Evolutionary conservation across 2,797 vertebrate species (phyloP).

Genomic region (Sebastes dallii): DNA sequence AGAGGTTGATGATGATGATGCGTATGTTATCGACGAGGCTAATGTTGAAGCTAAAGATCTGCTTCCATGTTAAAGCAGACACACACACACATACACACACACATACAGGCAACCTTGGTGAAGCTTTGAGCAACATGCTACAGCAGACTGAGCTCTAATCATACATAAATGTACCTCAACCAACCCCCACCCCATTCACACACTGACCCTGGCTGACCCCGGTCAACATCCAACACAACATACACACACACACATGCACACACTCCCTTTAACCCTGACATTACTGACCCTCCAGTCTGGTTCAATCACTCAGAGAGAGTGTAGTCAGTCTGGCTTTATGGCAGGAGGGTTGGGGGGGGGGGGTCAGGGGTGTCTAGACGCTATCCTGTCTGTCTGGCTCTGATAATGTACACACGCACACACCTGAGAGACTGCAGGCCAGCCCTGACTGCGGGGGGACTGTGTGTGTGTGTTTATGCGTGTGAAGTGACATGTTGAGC

Average conservation of each 20-base stretch:
- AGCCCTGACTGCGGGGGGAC: neutral
- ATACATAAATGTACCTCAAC: slow-evolving; percentile 5
- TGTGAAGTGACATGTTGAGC: slow-evolving; percentile 36
- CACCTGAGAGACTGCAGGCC: neutral
- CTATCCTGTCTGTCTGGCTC: slow-evolving; percentile 70
- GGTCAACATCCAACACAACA: neutral
- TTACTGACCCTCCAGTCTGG: slow-evolving; percentile 62
- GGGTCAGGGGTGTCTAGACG: slow-evolving; percentile 61
- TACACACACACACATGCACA: neutral
- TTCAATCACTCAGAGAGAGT: slow-evolving; percentile 58
- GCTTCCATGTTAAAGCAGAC: slow-evolving; percentile 2
- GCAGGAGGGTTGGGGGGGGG: neutral
- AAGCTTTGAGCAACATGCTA: slow-evolving; percentile 16
- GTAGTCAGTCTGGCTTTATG: slow-evolving; percentile 63
- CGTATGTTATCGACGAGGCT: slow-evolving; percentile 11
- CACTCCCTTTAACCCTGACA: slow-evolving; percentile 55
- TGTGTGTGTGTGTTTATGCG: slow-evolving; percentile 17
- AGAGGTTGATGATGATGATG: slow-evolving; percentile 28
- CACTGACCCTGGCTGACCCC: slow-evolving; percentile 36
- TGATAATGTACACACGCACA: slow-evolving; percentile 60
- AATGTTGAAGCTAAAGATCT: neutral
- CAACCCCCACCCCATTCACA: neutral
- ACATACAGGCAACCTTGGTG: neutral
- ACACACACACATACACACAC: neutral
- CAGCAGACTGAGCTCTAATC: slow-evolving; percentile 1